Conservation (phyloP, 2,113 vertebrate genomes). For the Mobula birostris region DNA sequence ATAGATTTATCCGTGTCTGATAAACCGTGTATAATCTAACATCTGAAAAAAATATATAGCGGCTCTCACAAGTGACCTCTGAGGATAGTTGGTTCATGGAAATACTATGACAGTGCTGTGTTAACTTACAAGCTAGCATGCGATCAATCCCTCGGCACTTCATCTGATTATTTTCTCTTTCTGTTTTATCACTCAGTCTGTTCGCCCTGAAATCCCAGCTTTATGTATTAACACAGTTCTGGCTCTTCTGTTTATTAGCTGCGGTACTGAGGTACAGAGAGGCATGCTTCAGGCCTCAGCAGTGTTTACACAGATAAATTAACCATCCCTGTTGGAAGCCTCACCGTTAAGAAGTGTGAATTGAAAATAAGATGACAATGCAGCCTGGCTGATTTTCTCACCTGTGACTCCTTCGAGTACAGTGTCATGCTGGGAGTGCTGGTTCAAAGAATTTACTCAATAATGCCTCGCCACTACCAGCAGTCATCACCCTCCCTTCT, state of each 20-base stretch:
- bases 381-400: neutral
- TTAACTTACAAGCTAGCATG: neutral
- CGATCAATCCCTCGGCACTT: neutral
- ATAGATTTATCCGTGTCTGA: neutral
- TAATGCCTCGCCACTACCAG: neutral
- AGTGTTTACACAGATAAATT: neutral
- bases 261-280: neutral
- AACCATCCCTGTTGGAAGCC: neutral
- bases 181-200: neutral
- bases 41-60: neutral
- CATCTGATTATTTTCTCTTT: neutral
- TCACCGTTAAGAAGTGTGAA: neutral
- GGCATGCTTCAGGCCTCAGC: neutral
- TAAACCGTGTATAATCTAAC: neutral
- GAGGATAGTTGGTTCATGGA: neutral
- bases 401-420: neutral
- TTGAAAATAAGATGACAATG: neutral
- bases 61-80: neutral
- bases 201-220: neutral
- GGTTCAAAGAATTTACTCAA: neutral
- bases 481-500: too few species aligned
- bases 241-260: neutral
- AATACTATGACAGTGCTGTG: neutral
- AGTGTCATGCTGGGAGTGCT: neutral
- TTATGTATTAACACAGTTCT: neutral